Base-by-base conservation (phyloP, 2,797 vertebrate species). In the Allobates femoralis region DNA sequence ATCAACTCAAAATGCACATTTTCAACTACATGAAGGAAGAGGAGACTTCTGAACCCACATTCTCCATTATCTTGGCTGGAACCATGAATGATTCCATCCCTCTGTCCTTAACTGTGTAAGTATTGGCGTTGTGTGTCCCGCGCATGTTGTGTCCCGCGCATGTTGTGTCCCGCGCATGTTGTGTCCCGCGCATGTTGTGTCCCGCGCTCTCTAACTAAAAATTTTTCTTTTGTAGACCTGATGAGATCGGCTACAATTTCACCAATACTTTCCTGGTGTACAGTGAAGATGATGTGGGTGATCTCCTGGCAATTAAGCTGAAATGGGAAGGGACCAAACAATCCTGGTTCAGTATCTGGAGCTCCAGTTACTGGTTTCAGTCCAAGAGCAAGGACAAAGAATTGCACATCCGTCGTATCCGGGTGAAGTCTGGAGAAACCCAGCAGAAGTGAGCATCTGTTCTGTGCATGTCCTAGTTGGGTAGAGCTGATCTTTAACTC, bases 1-100 rank as follows among this genome's bases (percentile, higher is more conserved):
- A 98, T 87, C 98, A 99, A 93, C 95, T 99, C 96, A 99, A 99
- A 93, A 97, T 99, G 94, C 97, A 99, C 0, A 93, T 99, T 85
- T 99, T 99, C 91, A 95, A 96, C 93, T 96, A 95, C 37, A 95
- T 96, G 58, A 89, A 88, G 21, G 34, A 89, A 0, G 93, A 95
- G 77, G 89, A 94, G 11, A 93, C 93, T 0, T 12, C 80, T 55
- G 95, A 98, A 83, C 96, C 97, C 19, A 94, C 92, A 0, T 97
- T 99, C 86, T 91, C 94, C 0, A 91, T 99, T 37, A 96, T 95
- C 83, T 92, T 99, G 50, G 94, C 95, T 0, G 98, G 98, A 8
- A 95, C 95, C 71, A 91, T 90, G 0, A 91, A 94, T 0, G 96
- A 99, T 56, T 96, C 97, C 0, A 77, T 86, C n/a, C 86, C 92